A percentile compares a stretch with the other conserved stretches of the same genome.
These are phyloP conservation scores for Lasiommata megera DNA, from an alignment of 2,888 invertebrate genomes.

Conservation along the genomic window DNA sequence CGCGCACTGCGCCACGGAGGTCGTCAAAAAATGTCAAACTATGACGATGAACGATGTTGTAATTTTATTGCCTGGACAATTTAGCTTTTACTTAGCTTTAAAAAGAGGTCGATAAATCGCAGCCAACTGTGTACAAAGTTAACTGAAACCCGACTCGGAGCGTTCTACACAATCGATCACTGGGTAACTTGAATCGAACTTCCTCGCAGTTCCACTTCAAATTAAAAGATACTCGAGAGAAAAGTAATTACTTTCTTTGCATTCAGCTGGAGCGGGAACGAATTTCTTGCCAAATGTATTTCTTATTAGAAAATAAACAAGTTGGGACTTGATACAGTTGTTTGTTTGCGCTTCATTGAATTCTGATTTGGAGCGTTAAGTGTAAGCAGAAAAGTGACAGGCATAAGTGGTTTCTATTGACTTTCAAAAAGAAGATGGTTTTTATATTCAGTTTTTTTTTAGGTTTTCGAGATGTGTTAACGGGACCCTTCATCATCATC, in stretches of 20 bases:
- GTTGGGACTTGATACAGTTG: neutral
- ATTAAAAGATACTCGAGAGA: constrained; percentile 15
- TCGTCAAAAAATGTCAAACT: no score
- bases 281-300: neutral
- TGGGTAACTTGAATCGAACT: constrained; percentile 11
- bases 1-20: no score
- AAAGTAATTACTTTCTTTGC: constrained; percentile 6
- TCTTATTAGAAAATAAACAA: neutral
- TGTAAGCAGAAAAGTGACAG: no score
- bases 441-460: no score
- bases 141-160: neutral
- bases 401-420: no score
- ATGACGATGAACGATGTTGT: no score
- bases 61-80: neutral
- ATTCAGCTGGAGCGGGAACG: neutral
- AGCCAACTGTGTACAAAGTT: neutral
- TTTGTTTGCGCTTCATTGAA: neutral
- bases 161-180: constrained; percentile 19
- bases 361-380: neutral
- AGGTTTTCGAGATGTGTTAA: no score
- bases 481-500: no score
- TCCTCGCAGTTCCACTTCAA: constrained; percentile 1
- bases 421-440: no score
- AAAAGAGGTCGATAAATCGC: neutral
- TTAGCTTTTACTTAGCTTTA: neutral